Percentiles rank a stretch among this genome's conserved stretches.
phyloP scores from a whole-genome alignment of 2,113 vertebrate species.

The Oryzias celebensis region DNA sequence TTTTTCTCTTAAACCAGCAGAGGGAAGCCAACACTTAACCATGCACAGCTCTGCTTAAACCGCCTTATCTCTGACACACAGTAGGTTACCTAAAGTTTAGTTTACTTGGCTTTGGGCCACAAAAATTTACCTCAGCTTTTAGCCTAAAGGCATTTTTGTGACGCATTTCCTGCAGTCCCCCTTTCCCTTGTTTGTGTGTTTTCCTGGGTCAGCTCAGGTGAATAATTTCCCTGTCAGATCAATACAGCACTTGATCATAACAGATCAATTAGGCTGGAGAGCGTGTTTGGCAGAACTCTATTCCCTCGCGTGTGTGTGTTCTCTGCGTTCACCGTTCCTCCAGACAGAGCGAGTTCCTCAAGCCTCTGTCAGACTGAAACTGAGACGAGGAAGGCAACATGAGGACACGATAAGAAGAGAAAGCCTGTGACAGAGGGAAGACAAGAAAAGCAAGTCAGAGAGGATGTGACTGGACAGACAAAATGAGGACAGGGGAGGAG shows the following conservation, averaged over 20 bases:
- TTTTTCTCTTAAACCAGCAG: conserved; percentile 18
- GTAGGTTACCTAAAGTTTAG: conserved; percentile 1
- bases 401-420: conserved; percentile 23
- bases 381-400: conserved; percentile 14
- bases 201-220: conserved; percentile 58
- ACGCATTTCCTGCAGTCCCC: conserved; percentile 16
- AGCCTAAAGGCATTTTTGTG: not conserved
- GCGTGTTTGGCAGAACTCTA: conserved; percentile 30
- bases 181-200: conserved; percentile 38
- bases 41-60: not conserved
- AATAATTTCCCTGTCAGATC: conserved; percentile 40
- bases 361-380: conserved; percentile 5
- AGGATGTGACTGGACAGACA: conserved; percentile 19
- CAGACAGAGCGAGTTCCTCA: conserved; percentile 8
- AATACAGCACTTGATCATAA: conserved; percentile 41
- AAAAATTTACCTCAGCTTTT: not conserved
- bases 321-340: not conserved
- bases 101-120: not conserved
- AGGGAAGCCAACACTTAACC: conserved; percentile 23
- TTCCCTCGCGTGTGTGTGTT: not conserved
- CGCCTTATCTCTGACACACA: not conserved
- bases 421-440: conserved; percentile 24
- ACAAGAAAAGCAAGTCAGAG: conserved; percentile 13
- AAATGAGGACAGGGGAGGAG: not conserved
- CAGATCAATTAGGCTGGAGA: conserved; percentile 45